These are phyloP conservation scores for Zaprionus gabonicus DNA, from an alignment of 1,140 invertebrate species.

Conservation along the genomic window DNA sequence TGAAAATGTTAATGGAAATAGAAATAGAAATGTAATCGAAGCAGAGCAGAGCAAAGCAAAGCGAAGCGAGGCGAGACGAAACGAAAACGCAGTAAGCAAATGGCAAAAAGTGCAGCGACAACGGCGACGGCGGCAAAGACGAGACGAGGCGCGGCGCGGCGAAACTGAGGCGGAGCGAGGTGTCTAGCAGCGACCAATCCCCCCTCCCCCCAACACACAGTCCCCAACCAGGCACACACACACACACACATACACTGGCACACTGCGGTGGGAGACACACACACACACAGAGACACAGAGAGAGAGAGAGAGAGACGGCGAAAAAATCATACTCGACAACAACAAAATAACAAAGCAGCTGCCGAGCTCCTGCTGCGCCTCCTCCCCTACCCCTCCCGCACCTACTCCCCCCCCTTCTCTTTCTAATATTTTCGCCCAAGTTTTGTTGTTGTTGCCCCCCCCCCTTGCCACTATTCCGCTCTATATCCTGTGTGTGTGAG, in stretches of 20 bases:
- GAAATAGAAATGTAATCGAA: slow-evolving; percentile 33
- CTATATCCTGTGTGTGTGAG: background rate
- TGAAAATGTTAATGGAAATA: slow-evolving; percentile 17
- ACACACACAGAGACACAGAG: background rate
- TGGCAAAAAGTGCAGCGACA: slow-evolving; percentile 52
- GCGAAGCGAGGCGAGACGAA: slow-evolving; percentile 10
- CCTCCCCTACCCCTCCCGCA: background rate
- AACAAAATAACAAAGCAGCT: slow-evolving; percentile 33
- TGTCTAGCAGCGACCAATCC: slow-evolving; percentile 53
- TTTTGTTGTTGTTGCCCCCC: background rate
- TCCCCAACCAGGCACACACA: slow-evolving; percentile 1
- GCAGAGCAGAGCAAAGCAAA: slow-evolving; percentile 16
- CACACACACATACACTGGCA: slow-evolving; percentile 8
- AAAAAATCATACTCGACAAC: slow-evolving; percentile 28
- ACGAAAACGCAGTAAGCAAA: slow-evolving; percentile 51
- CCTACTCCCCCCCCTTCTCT: too few relatives aligned
- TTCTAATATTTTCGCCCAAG: background rate
- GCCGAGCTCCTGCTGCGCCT: background rate
- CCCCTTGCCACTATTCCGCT: background rate
- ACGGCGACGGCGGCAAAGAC: slow-evolving; percentile 2
- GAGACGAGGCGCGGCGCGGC: slow-evolving; percentile 11
- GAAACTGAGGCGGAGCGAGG: slow-evolving; percentile 67
- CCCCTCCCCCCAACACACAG: background rate
- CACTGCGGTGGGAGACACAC: slow-evolving; percentile 31
- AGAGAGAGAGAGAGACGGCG: slow-evolving; percentile 11